These are phyloP conservation scores for Hedya salicella DNA, from an alignment of 2,888 invertebrate species.

Conservation along the genomic window DNA sequence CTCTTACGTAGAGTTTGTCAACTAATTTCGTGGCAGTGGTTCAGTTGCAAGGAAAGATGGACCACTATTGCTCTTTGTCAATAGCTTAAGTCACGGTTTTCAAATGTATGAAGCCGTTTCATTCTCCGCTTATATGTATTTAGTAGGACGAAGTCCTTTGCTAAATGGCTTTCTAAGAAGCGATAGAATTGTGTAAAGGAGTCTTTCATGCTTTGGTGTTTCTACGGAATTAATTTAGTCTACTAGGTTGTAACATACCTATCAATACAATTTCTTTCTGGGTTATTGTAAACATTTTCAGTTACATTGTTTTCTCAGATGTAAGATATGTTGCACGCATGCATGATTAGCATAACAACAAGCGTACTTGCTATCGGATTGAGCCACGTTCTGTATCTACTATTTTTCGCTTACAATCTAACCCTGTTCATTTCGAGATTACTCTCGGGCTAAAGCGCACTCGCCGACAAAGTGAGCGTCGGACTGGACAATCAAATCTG, in stretches of 20 bases:
- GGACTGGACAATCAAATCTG: constrained; percentile 73
- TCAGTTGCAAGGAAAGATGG: constrained; percentile 24
- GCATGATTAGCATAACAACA: neutral
- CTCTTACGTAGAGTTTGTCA: neutral
- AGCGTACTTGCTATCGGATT: constrained; percentile 1
- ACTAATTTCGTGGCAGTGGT: constrained; percentile 17
- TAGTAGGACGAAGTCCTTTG: constrained; percentile 46
- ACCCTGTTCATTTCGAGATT: constrained; percentile 25
- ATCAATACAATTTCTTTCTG: no score
- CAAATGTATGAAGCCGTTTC: constrained; percentile 61
- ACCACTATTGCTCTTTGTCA: constrained; percentile 27
- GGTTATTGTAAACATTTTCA: neutral
- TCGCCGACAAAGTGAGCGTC: constrained; percentile 73
- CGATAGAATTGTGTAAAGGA: neutral
- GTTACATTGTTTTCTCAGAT: neutral
- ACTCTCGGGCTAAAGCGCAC: constrained; percentile 8
- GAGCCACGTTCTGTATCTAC: neutral
- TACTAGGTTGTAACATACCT: no score
- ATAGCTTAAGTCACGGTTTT: constrained; percentile 54
- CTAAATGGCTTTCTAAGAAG: constrained; percentile 18
- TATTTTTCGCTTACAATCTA: constrained; percentile 1
- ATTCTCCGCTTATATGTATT: constrained; percentile 50
- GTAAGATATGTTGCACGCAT: neutral
- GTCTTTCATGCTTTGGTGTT: neutral
- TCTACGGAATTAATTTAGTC: neutral